phyloP scores from a whole-genome alignment of 1,140 invertebrate species.

The Meloidogyne chitwoodi region DNA sequence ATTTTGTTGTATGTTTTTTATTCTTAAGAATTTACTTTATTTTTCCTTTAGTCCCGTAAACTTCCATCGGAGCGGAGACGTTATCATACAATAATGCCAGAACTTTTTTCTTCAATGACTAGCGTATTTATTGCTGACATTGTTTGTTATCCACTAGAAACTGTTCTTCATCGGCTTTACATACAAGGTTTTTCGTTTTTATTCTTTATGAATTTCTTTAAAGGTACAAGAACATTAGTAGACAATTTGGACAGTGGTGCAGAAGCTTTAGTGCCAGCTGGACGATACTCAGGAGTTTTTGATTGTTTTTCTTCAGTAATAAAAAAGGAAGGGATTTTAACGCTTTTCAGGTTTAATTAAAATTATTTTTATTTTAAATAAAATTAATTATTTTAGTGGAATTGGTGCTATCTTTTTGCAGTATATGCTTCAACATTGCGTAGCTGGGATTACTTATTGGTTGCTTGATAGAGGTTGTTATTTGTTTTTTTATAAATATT shows the following conservation, averaged over 20 bases:
- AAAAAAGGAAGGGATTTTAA: constrained; percentile 27
- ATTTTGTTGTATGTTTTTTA: constrained; percentile 33
- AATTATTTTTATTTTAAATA: background rate
- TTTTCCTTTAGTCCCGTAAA: constrained; percentile 32
- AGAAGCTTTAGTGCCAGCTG: constrained; percentile 25
- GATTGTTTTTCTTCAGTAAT: constrained; percentile 35
- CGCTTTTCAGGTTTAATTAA: constrained; percentile 19
- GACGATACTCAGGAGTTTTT: constrained; percentile 34
- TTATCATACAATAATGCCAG: constrained; percentile 42
- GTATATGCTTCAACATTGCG: constrained; percentile 40
- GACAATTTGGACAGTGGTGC: constrained; percentile 44
- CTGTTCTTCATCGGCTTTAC: constrained; percentile 43
- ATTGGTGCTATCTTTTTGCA: constrained; percentile 39
- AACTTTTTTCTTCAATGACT: constrained; percentile 38
- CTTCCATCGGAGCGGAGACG: constrained; percentile 30
- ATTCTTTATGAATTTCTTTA: background rate
- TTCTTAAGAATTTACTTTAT: background rate
- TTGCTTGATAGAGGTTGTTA: constrained; percentile 4
- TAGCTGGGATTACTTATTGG: constrained; percentile 16
- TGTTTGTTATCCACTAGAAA: constrained; percentile 43
- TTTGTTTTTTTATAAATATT: no score
- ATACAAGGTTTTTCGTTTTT: constrained; percentile 25
- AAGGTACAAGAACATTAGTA: constrained; percentile 41
- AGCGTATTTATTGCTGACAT: constrained; percentile 34
- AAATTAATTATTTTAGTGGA: constrained; percentile 26